Evolutionary conservation across 1,140 invertebrate genomes (phyloP).

Genomic region (Euura saliciscinereae): DNA sequence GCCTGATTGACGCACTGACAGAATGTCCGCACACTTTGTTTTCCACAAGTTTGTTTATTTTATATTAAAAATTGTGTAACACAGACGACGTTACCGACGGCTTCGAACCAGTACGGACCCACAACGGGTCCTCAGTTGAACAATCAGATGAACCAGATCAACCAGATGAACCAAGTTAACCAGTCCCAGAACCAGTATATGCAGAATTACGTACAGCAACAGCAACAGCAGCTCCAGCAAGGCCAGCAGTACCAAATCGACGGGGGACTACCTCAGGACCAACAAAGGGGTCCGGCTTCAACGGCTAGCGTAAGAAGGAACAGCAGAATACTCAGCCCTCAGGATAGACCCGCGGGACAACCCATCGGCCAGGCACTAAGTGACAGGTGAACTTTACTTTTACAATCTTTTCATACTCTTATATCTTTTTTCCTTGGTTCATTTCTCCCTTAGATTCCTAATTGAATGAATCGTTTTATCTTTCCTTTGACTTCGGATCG

Average conservation of each 20-base stretch:
- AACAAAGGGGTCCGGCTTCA: conserved; percentile 39
- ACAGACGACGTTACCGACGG: conserved; percentile 33
- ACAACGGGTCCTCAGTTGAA: conserved; percentile 40
- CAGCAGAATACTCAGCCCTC: conserved; percentile 50
- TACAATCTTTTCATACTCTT: neutral
- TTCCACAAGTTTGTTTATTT: too few species aligned
- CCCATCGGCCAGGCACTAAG: conserved; percentile 54
- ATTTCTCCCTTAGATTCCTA: neutral
- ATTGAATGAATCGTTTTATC: neutral
- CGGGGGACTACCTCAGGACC: conserved; percentile 29
- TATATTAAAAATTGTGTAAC: too few species aligned
- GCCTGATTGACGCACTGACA: too few species aligned
- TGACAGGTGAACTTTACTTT: conserved; percentile 42
- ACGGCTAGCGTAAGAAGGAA: conserved; percentile 53
- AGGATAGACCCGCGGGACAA: conserved; percentile 49
- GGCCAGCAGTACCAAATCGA: conserved; percentile 47
- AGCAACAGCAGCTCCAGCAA: conserved; percentile 29
- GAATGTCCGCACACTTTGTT: too few species aligned
- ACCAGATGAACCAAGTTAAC: conserved; percentile 42
- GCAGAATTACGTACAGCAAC: conserved; percentile 34
- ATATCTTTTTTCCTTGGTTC: neutral
- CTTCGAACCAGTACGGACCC: conserved; percentile 41
- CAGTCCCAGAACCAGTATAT: conserved; percentile 21
- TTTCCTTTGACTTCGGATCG: neutral
- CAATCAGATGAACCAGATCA: conserved; percentile 36